Evolutionary conservation across 2,888 invertebrate species (phyloP).

Genomic region (Pegoplata infirma): DNA sequence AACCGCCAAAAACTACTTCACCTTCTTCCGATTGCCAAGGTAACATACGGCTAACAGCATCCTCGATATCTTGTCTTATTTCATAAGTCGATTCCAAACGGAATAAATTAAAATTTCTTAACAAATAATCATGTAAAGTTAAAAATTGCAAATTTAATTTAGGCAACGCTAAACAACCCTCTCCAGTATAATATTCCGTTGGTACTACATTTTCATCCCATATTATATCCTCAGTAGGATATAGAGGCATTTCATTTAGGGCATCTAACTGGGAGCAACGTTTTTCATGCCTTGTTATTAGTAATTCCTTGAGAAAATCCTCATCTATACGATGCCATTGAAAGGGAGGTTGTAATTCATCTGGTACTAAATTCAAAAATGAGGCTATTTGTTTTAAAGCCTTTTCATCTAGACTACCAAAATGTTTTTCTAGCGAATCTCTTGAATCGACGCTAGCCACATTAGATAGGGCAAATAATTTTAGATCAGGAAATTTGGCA

Average conservation of each 20-base stretch:
- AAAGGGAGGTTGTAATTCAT: constrained; percentile 82
- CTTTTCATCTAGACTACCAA: constrained; percentile 84
- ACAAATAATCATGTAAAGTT: constrained; percentile 97
- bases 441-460: constrained; percentile 97
- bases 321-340: constrained; percentile 88
- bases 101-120: constrained; percentile 98
- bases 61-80: constrained; percentile 98
- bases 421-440: constrained; percentile 86
- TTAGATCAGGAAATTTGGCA: constrained; percentile 91
- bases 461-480: constrained; percentile 93
- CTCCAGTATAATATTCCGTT: constrained; percentile 97
- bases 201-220: constrained; percentile 99
- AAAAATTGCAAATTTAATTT: constrained; percentile 99
- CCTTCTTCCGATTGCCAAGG: constrained; percentile 96
- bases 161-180: constrained; percentile 96
- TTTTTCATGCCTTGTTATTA: constrained; percentile 92
- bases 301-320: constrained; percentile 89
- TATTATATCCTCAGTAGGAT: constrained; percentile 98
- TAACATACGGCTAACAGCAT: constrained; percentile 94
- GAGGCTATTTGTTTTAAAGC: constrained; percentile 92
- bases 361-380: constrained; percentile 91
- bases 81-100: constrained; percentile 96
- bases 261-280: constrained; percentile 95
- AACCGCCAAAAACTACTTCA: constrained; percentile 94
- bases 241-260: constrained; percentile 98